Conservation (phyloP, 2,113 vertebrate species). For the Chaetops frenatus region DNA sequence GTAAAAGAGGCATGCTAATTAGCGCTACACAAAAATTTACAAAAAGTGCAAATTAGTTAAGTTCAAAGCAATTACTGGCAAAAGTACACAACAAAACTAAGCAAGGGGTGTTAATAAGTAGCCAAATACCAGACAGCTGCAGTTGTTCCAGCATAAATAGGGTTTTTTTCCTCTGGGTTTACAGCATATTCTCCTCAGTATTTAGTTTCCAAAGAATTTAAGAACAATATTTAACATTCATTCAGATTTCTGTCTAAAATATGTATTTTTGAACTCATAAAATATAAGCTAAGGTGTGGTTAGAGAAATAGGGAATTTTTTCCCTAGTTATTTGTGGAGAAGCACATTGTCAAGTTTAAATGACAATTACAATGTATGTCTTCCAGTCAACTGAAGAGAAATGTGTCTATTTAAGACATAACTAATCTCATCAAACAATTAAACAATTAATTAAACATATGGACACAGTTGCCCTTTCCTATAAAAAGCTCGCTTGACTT, state of each 20-base stretch:
- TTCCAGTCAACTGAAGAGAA: not conserved
- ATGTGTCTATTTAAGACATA: not conserved
- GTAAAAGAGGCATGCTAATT: not conserved
- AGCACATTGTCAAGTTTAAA: not conserved
- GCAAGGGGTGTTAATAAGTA: not conserved
- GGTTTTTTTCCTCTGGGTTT: not conserved
- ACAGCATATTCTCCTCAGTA: not conserved
- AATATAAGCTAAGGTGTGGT: not conserved
- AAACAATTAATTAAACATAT: not conserved
- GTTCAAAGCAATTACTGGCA: not conserved
- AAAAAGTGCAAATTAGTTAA: not conserved
- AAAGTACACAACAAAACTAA: not conserved
- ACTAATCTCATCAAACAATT: not conserved
- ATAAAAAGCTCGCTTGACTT: not conserved
- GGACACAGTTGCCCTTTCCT: not conserved
- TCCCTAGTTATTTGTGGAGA: not conserved
- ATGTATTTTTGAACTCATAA: not conserved
- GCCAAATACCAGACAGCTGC: not conserved
- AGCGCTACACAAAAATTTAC: not conserved
- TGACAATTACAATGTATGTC: accelerated
- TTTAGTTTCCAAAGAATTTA: not conserved
- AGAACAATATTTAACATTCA: not conserved
- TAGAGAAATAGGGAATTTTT: not conserved
- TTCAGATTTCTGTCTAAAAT: not conserved
- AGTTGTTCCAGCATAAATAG: not conserved